phyloP scores from a whole-genome alignment of 2,113 vertebrate genomes.

The Coryphaenoides rupestris region DNA sequence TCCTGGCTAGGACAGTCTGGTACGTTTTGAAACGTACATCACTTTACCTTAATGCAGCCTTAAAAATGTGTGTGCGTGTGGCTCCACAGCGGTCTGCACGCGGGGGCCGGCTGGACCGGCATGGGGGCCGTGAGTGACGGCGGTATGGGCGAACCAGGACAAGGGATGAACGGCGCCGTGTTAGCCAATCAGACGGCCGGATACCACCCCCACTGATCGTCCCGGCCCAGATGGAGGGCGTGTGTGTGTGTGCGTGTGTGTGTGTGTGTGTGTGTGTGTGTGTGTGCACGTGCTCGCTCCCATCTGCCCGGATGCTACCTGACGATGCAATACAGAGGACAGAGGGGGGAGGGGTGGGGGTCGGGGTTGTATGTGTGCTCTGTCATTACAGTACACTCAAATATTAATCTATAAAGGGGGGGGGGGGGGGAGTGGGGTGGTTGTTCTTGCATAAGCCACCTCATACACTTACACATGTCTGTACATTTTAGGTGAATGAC shows the following conservation, averaged over 20 bases:
- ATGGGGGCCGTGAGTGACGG: conserved; percentile 76
- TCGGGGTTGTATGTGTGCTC: conserved; percentile 34
- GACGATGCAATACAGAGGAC: conserved; percentile 47
- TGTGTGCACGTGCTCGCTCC: too few species aligned
- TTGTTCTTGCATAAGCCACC: conserved; percentile 34
- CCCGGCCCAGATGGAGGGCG: too few species aligned
- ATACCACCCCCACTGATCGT: conserved; percentile 87
- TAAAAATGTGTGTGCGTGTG: conserved; percentile 36
- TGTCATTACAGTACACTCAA: conserved; percentile 42
- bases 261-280: too few species aligned
- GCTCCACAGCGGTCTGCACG: conserved; percentile 81
- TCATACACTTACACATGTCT: conserved; percentile 40
- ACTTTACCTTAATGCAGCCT: too few species aligned
- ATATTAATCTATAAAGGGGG: conserved; percentile 53
- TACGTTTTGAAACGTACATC: too few species aligned
- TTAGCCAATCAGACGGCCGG: conserved; percentile 83
- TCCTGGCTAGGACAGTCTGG: too few species aligned
- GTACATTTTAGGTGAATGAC: conserved; percentile 8
- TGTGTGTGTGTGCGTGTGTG: too few species aligned
- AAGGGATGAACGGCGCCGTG: conserved; percentile 86
- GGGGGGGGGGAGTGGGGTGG: conserved; percentile 40
- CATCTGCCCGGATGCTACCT: conserved; percentile 30
- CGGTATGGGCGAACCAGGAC: conserved; percentile 78
- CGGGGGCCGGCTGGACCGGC: conserved; percentile 85
- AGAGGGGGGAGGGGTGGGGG: conserved; percentile 37